Base-by-base conservation (phyloP, 2,797 vertebrate species). In the Aeoliscus strigatus region DNA sequence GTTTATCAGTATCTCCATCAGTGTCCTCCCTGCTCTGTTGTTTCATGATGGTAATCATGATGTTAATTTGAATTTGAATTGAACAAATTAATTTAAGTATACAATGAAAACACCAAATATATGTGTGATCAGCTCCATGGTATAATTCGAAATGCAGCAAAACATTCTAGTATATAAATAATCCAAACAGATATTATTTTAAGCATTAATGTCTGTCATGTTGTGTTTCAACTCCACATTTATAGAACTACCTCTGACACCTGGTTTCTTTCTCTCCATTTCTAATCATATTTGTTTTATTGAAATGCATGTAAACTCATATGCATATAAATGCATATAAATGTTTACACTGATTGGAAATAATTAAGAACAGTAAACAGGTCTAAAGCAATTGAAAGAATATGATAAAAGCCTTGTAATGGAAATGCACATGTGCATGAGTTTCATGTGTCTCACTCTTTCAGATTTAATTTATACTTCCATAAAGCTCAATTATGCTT, bases 271-370 rank as follows among this genome's bases (percentile, higher is more conserved):
- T 9, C 30, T 14, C 5, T 39, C 34, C 29, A n/a, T 18, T 37
- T 24, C 9, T 23, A 48, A 66, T 49, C 9, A 31, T 11, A 27
- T 41, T 34, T 9, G 9, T 17, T 44, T 54, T 40, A 46, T 45
- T 60, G 14, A 47, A 69, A 53, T 27, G 2, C 24, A 34, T 13
- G 27, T 10, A 47, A 24, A 60, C 29, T 9, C 2, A 45, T 18
- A 34, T 11, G 33, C 23, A 12, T n/a, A 21, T 46, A 21, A 55
- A 28, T 29, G 30, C 12, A 45, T 37, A 27, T 27, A 27, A 9
- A 27, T 8, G 26, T 4, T 8, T 27, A 11, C 6, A 9, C 26
- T 6, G 26, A 27, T 27, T 9, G 10, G 10, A 27, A 27, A 27
- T 8, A 9, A 27, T 13, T 15, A 39, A 41, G 30, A 14, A 3